phyloP scores from a whole-genome alignment of 2,113 vertebrate species.

The Brachyhypopomus occidentalis region DNA sequence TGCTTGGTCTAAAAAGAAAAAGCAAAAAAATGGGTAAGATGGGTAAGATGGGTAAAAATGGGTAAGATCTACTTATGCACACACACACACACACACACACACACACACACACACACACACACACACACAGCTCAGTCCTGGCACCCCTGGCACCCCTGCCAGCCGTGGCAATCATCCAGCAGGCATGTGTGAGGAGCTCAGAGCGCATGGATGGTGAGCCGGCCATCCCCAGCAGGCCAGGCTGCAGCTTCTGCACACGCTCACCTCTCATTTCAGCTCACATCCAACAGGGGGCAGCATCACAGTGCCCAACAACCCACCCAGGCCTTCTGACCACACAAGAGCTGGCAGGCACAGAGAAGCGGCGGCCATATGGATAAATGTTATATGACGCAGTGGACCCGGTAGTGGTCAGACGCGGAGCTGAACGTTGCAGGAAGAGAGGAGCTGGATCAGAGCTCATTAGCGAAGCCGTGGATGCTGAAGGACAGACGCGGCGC shows the following conservation, averaged over 20 bases:
- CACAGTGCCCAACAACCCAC: conserved; percentile 12
- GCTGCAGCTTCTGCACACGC: conserved; percentile 15
- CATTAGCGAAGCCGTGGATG: background rate
- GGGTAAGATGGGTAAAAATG: background rate
- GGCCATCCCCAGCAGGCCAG: conserved; percentile 14
- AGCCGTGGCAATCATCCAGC: conserved; percentile 7
- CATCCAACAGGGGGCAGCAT: conserved; percentile 42
- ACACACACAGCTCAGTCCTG: background rate
- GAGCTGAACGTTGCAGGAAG: background rate
- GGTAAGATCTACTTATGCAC: conserved; percentile 3
- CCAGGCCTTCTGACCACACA: conserved; percentile 1
- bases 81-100: conserved; percentile 23
- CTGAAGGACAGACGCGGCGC: background rate
- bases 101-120: conserved; percentile 22
- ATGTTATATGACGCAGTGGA: background rate
- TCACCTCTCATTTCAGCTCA: conserved; percentile 29
- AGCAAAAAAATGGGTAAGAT: conserved; percentile 28
- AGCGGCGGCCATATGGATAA: background rate
- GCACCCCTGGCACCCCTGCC: background rate
- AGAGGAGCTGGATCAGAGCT: background rate
- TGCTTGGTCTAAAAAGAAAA: conserved; percentile 77
- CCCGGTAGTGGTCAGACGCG: background rate
- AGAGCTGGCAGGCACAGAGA: background rate
- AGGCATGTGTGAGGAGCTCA: background rate
- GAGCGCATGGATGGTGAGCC: background rate